Base-by-base conservation (phyloP, 2,888 invertebrate species). In the Acanthopleura granulata region DNA sequence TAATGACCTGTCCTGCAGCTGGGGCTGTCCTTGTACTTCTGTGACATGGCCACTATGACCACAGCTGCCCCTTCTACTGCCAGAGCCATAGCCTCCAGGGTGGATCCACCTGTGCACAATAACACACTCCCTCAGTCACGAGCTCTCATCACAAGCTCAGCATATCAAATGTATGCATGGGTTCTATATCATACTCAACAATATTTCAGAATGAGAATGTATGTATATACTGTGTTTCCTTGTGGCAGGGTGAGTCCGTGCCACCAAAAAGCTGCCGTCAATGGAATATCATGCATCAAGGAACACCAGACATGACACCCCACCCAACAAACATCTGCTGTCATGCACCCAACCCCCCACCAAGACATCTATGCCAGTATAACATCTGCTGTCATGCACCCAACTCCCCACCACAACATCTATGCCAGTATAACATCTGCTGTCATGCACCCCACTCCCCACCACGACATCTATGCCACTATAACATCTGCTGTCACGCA, bases 1-100 rank as follows among this genome's bases (percentile, higher is more conserved):
- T 14, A 72, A 76, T 73, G 75, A 88, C 89, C 89, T 81, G 88
- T 86, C 71, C 89, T 77, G 79, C 88, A 88, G 74, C 81, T 86
- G 15, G 88, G 87, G 75, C 88, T 88, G 71, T 86, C 84, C 74
- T 89, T 89, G 81, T 89, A 89, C 74, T 85, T 87, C 78, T 89
- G 85, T 29, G 89, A 86, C 84, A 88, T 84, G 77, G 88, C 85
- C 11, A 89, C 76, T 14, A 89, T 74, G 1, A 89, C 83, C 9
- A 88, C 86, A 25, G 83, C 81, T 0, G 89, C 84, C 61, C 82
- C 81, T 76, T 88, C 88, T 40, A 89, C 87, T 4, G 88, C 87
- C 51, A 85, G 77, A 1, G 88, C 88, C 88, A 89, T 89, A 3
- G 87, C 85, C 75, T 88, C 87, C 62, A 87, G 75, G n/a, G 86